phyloP scores from a whole-genome alignment of 2,113 vertebrate species.

The Myanophis thanlyinensis region DNA sequence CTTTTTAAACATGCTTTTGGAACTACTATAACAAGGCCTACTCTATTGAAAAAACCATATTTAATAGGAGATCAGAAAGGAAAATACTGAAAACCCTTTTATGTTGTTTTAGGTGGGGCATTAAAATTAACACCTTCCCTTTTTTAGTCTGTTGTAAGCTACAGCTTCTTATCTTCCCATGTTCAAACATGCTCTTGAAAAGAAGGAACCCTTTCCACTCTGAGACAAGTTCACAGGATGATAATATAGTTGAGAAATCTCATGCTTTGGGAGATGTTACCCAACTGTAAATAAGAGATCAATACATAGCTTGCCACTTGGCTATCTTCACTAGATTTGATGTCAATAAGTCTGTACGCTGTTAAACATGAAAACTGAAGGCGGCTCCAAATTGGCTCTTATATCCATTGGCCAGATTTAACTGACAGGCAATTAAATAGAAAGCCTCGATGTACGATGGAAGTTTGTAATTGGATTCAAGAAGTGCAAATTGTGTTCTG shows the following conservation, averaged over 20 bases:
- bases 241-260: conserved; percentile 10
- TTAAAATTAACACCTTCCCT: conserved; percentile 49
- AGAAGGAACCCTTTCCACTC: conserved; percentile 46
- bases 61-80: background rate
- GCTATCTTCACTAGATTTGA: background rate
- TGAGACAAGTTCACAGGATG: conserved; percentile 13
- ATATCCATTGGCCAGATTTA: background rate
- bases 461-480: background rate
- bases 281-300: conserved; percentile 32
- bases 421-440: background rate
- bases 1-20: background rate
- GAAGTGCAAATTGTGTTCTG: background rate
- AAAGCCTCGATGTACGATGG: background rate
- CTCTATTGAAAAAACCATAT: background rate
- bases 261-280: conserved; percentile 54
- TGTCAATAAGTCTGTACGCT: background rate
- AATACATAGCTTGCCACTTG: conserved; percentile 46
- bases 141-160: conserved; percentile 38
- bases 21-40: background rate
- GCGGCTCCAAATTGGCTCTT: background rate
- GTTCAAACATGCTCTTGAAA: conserved; percentile 43
- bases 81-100: background rate
- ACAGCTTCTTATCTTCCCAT: conserved; percentile 30
- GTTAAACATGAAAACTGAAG: background rate
- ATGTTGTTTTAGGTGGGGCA: conserved; percentile 26